Evolutionary conservation across 2,888 invertebrate genomes (phyloP), one percentile per base, ranked within the genome.

Genomic region (Drosophila mayaguana): DNA sequence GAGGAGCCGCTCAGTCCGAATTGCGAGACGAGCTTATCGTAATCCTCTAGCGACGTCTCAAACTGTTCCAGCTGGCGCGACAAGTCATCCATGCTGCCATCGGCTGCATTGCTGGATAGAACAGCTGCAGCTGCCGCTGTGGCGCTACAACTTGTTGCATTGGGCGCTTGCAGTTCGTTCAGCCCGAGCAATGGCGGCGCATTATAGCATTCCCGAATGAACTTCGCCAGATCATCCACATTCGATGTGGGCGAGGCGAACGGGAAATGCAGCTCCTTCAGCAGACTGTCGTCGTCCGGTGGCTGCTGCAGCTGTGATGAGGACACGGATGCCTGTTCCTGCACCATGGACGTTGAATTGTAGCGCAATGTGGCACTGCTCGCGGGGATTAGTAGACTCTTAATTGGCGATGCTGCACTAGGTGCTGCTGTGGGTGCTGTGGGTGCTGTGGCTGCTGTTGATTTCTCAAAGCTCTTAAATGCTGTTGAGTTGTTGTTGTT

Each of bases 211-310:
- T 93, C 93, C 25, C 93, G 88, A 81, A 93, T 93, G 78, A 93
- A 93, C 69, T 91, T 93, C 4, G 93, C 93, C 77, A 93, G 84
- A 73, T 93, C 93, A 48, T 92, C 92, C 43, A 92, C 92, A 60
- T 92, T 93, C 46, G 93, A 92, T 22, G 90, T 91, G 65, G 91
- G 91, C 48, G 91, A 92, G 51, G 93, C 93, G 69, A 93, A 93
- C n/a, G 93, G 93, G 68, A 93, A 93, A 60, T 92, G 91, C 61
- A 93, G 80, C 78, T 93, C 93, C 78, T 93, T 93, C 0, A 93
- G 84, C 22, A 93, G 72, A 71, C 91, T 92, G 36, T 93, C 93
- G 65, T 93, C 93, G 57, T 93, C 93, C 2, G 83, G 72, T 0
- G 83, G 66, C 0, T 75, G 69, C 20, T 80, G 45, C 6, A 6